Conservation (phyloP, 2,113 vertebrate genomes). For the Polypterus senegalus region DNA sequence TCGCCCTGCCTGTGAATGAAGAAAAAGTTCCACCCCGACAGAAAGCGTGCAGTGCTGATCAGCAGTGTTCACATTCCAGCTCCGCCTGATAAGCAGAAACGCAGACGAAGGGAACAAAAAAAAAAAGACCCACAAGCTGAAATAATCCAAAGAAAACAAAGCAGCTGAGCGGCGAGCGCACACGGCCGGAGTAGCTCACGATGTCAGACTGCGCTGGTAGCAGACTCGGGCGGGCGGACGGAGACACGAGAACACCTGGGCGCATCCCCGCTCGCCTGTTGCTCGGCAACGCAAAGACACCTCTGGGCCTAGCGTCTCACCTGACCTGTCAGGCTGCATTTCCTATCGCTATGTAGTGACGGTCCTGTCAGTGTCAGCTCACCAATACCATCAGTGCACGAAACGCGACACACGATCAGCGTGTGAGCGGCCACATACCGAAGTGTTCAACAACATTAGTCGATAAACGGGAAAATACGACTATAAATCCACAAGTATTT, state of each 20-base stretch:
- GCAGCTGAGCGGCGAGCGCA: not conserved
- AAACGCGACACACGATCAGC: too few species aligned
- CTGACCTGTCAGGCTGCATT: slow-evolving; percentile 53
- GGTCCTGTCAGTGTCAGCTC: too few species aligned
- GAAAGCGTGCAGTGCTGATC: slow-evolving; percentile 6
- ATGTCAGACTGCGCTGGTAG: not conserved
- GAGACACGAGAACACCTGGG: slow-evolving; percentile 23
- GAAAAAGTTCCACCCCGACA: slow-evolving; percentile 27
- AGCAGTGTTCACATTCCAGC: slow-evolving; percentile 15
- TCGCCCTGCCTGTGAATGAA: not conserved
- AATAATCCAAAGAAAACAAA: slow-evolving; percentile 1
- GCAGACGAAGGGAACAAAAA: not conserved
- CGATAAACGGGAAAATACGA: too few species aligned
- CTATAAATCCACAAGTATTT: too few species aligned
- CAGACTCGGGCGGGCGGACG: slow-evolving; percentile 19
- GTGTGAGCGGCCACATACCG: too few species aligned
- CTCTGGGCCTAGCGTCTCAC: slow-evolving; percentile 27
- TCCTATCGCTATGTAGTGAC: slow-evolving; percentile 8
- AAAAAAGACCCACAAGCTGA: not conserved
- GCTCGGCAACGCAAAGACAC: slow-evolving; percentile 9
- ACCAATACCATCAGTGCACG: too few species aligned
- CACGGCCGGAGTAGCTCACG: slow-evolving; percentile 12
- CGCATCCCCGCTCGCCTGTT: slow-evolving; percentile 6
- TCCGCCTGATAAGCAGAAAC: slow-evolving; percentile 19
- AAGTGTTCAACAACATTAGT: too few species aligned